A percentile compares a stretch with the other conserved stretches of the same genome.
phyloP scores from a whole-genome alignment of 2,797 vertebrate genomes.

The Anabas testudineus region DNA sequence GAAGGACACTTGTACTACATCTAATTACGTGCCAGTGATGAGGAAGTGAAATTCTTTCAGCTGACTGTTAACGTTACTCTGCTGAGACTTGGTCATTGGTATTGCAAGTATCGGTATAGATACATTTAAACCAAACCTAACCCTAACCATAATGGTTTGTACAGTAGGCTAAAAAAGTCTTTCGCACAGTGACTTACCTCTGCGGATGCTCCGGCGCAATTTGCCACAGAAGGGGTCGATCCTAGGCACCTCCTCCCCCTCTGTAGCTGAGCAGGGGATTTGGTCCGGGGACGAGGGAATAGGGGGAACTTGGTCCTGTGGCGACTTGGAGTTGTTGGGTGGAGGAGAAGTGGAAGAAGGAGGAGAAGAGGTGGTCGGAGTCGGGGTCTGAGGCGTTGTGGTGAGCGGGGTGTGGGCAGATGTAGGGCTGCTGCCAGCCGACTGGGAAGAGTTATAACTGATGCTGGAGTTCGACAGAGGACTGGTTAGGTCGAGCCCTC shows the following conservation, averaged over 20 bases:
- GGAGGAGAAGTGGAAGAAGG: conserved; percentile 86
- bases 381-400: conserved; percentile 83
- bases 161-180: neutral
- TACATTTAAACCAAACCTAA: neutral
- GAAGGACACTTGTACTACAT: too few species aligned
- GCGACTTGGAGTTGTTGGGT: conserved; percentile 76
- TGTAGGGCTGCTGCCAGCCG: conserved; percentile 89
- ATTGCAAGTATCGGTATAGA: too few species aligned
- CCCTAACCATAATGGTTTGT: neutral
- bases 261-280: conserved; percentile 84
- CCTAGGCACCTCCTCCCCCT: conserved; percentile 87
- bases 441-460: conserved; percentile 84
- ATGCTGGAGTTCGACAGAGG: conserved; percentile 80
- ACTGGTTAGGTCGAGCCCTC: conserved; percentile 89
- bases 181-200: conserved; percentile 81
- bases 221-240: conserved; percentile 91
- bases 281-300: conserved; percentile 88
- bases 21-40: too few species aligned
- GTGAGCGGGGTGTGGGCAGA: conserved; percentile 80
- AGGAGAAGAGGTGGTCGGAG: conserved; percentile 85
- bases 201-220: conserved; percentile 91
- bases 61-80: too few species aligned
- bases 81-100: too few species aligned
- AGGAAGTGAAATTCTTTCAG: too few species aligned
- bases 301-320: conserved; percentile 85